phyloP scores from a whole-genome alignment of 2,113 vertebrate species.

The Rostratula benghalensis region DNA sequence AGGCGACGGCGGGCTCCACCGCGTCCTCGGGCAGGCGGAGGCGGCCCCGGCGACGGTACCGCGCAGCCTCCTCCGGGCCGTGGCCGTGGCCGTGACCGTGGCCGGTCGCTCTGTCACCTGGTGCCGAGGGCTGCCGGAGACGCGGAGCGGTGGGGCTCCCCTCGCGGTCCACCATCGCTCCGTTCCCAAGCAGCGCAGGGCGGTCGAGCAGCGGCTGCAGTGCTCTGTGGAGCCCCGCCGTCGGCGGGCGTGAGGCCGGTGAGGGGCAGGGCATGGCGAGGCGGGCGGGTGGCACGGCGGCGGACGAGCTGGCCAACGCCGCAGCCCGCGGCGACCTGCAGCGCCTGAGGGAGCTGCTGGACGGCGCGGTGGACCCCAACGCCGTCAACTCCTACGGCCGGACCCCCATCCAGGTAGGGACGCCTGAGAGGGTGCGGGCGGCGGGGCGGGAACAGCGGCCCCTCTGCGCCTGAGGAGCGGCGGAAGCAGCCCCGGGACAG shows the following conservation, averaged over 20 bases:
- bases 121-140: too few relatives aligned
- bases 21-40: background rate
- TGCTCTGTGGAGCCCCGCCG: background rate
- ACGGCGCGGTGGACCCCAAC: slow-evolving; percentile 74
- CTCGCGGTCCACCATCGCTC: background rate
- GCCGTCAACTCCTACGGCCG: slow-evolving; percentile 75
- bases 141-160: background rate
- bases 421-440: background rate
- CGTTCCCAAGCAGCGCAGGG: background rate
- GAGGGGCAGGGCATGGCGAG: background rate
- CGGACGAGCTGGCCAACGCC: slow-evolving; percentile 74
- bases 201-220: slow-evolving; percentile 26
- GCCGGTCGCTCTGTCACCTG: too few relatives aligned
- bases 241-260: background rate
- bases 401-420: slow-evolving; percentile 84
- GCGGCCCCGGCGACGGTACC: background rate
- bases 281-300: background rate
- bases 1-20: too few relatives aligned
- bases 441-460: too few relatives aligned
- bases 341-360: slow-evolving; percentile 69
- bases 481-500: background rate
- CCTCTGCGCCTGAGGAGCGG: background rate
- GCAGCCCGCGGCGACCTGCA: slow-evolving; percentile 78
- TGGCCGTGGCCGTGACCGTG: background rate
- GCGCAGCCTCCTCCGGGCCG: too few relatives aligned